Percentiles rank a stretch among this genome's conserved stretches.
phyloP scores from a whole-genome alignment of 1,140 invertebrate genomes.

The Eriosoma lanigerum region DNA sequence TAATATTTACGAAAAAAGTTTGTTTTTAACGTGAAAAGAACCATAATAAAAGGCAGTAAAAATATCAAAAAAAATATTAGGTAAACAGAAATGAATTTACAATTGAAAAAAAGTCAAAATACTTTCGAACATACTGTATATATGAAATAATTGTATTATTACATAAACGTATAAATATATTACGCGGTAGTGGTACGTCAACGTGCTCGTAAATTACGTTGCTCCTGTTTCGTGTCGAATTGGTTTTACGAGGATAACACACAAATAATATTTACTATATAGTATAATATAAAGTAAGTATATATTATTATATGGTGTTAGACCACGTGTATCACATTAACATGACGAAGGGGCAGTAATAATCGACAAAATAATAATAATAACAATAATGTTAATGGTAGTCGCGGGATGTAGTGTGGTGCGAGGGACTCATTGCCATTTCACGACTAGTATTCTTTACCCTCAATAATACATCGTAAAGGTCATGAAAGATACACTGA shows the following conservation, averaged over 20 bases:
- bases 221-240: conserved; percentile 22
- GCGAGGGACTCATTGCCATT: too few species aligned
- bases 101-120: too few species aligned
- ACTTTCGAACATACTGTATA: too few species aligned
- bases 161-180: not conserved
- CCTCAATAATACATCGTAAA: not conserved
- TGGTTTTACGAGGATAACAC: not conserved
- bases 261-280: not conserved
- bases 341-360: not conserved
- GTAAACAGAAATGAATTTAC: too few species aligned
- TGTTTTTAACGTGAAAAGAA: too few species aligned
- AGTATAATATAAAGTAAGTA: too few species aligned
- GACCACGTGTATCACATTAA: not conserved
- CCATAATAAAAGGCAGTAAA: too few species aligned
- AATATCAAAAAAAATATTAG: too few species aligned
- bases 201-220: conserved; percentile 11
- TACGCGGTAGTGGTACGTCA: not conserved
- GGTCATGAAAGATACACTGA: not conserved
- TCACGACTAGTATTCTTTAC: not conserved
- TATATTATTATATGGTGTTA: not conserved
- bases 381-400: not conserved
- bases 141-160: too few species aligned
- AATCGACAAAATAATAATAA: not conserved
- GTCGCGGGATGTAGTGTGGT: not conserved
- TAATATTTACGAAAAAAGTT: too few species aligned